Evolutionary conservation across 2,113 vertebrate species (phyloP).

Genomic region (Protobothrops flavoviridis): DNA sequence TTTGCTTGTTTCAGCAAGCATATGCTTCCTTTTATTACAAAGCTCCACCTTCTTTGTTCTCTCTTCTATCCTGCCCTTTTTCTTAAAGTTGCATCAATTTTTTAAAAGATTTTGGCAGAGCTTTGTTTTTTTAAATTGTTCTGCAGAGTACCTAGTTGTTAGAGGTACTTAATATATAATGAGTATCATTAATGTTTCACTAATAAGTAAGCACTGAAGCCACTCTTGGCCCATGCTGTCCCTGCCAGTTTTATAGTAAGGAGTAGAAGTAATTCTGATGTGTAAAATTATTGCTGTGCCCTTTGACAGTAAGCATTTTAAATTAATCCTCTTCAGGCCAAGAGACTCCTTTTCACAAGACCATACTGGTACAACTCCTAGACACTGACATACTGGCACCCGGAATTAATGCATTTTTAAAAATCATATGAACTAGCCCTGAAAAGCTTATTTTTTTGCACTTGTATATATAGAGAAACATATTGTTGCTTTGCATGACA

Average conservation of each 20-base stretch:
- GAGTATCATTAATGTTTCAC: neutral
- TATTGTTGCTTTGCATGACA: neutral
- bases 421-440: constrained; percentile 14
- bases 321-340: neutral
- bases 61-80: neutral
- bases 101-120: neutral
- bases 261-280: neutral
- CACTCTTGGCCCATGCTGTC: neutral
- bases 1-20: neutral
- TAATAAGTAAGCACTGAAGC: neutral
- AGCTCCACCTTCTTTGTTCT: neutral
- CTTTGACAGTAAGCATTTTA: neutral
- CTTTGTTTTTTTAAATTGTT: neutral
- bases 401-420: neutral
- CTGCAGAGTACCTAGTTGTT: neutral
- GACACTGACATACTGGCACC: constrained; percentile 6
- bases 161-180: neutral
- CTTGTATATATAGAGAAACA: neutral
- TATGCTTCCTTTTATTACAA: neutral
- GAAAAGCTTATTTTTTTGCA: neutral
- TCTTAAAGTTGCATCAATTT: neutral
- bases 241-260: neutral
- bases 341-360: constrained; percentile 3
- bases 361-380: neutral
- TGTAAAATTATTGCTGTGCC: neutral